A percentile compares a stretch with the other conserved stretches of the same genome.
These are phyloP conservation scores for Zhengitettix transpicula DNA, from an alignment of 2,888 invertebrate species.

Conservation along the genomic window DNA sequence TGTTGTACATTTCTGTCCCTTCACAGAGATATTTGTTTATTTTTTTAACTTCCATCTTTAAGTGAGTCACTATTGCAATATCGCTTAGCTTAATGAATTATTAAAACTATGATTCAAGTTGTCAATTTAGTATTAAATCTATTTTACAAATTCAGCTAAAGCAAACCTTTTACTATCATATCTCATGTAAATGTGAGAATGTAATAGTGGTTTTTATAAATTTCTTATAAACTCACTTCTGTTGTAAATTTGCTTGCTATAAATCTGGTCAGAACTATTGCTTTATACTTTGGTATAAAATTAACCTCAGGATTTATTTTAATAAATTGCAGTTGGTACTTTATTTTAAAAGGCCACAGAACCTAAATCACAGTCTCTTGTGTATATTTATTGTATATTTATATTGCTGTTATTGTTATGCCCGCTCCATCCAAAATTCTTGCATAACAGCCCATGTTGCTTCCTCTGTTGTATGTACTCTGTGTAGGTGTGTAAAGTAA, in stretches of 20 bases:
- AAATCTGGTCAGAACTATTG: no score
- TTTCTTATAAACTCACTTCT: no score
- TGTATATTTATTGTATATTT: background rate
- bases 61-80: slow-evolving; percentile 1
- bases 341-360: background rate
- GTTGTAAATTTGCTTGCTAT: no score
- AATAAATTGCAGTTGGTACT: no score
- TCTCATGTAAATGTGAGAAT: no score
- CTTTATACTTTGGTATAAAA: no score
- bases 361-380: background rate
- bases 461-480: background rate
- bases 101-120: no score
- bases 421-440: background rate
- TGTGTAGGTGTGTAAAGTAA: slow-evolving; percentile 1
- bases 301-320: no score
- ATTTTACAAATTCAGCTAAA: no score
- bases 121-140: no score
- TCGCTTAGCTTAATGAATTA: background rate
- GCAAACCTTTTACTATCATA: no score
- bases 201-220: no score
- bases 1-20: background rate
- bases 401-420: background rate
- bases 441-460: background rate
- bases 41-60: slow-evolving; percentile 1
- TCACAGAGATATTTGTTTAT: slow-evolving; percentile 2